Base-by-base conservation (phyloP, 2,888 invertebrate genomes). In the Phania funesta region DNA sequence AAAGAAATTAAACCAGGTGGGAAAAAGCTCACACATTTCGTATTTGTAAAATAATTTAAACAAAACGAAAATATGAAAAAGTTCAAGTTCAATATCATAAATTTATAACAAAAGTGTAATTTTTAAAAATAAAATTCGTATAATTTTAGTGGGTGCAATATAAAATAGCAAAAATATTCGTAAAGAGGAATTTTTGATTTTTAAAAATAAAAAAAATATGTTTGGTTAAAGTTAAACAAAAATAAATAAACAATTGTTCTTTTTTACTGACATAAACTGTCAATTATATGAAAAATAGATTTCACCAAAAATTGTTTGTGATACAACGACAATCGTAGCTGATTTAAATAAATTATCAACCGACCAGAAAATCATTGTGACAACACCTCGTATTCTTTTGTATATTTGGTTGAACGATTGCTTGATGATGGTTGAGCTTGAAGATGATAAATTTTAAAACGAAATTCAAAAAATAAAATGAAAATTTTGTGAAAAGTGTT, bases 11-110 rank as follows among this genome's bases (percentile, higher is more conserved):
- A 78, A 71, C 71, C 70, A 71, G 60, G 75, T 80, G 76, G 58
- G 75, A 60, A 62, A 29, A 16, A 50, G 2, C 20, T 48, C 62
- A 67, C n/a, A 71, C 9, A 68, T 62, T 35, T 4, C 18, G 41
- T 44, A 48, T 74, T 68, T 82, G 68, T 70, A 70, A 74, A 64
- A 58, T 41, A 62, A 52, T 68, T 62, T 38, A 38, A 62, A 44
- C 32, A 62, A 80, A 71, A 38, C 1, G 60, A 62, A 81, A 52
- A 52, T 16, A 56, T 6, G 9, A 41, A 70, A 81, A 81, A 77
- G 78, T 82, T 82, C 82, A 82, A 82, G 82, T 82, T 82, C 82
- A 82, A 78, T 75, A 82, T 46, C 78, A 35, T 38, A 50, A 26
- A 20, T 24, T n/a, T 44, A 20, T 67, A 52, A 64, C 32, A 74